These are phyloP conservation scores for Achroia grisella DNA, from an alignment of 1,140 invertebrate species.

Conservation along the genomic window DNA sequence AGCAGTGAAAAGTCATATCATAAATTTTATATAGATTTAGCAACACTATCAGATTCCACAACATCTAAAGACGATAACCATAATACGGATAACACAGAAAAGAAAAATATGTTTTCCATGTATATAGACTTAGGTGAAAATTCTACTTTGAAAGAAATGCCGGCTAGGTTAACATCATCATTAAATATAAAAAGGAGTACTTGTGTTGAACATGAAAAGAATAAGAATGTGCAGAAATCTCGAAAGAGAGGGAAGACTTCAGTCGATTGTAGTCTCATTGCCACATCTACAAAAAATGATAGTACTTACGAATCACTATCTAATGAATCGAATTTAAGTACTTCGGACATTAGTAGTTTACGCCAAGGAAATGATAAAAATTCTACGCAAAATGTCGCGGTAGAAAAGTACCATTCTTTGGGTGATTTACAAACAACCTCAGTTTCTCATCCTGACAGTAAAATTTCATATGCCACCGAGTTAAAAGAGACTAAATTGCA, in stretches of 20 bases:
- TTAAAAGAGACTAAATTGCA: constrained; percentile 26
- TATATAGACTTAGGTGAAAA: constrained; percentile 59
- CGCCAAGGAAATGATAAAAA: constrained; percentile 5
- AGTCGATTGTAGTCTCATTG: constrained; percentile 4
- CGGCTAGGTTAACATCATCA: constrained; percentile 38
- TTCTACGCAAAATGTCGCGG: background rate
- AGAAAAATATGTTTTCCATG: constrained; percentile 66
- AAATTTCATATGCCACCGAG: background rate
- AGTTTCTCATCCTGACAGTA: too few relatives aligned
- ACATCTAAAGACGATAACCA: constrained; percentile 20
- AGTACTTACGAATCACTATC: constrained; percentile 43
- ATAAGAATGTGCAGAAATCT: background rate
- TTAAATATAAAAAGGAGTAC: constrained; percentile 30
- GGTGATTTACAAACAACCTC: background rate
- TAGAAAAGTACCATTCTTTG: background rate
- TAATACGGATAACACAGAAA: constrained; percentile 28
- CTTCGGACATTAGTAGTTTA: constrained; percentile 48
- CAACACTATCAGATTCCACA: constrained; percentile 38
- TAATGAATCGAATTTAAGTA: constrained; percentile 47
- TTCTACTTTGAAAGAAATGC: constrained; percentile 49
- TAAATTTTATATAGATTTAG: constrained; percentile 57
- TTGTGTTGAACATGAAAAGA: constrained; percentile 3
- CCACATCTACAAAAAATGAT: background rate
- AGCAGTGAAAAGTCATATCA: constrained; percentile 47
- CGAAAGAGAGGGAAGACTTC: background rate